phyloP scores from a whole-genome alignment of 2,888 invertebrate genomes.

The Cyclophora punctaria region DNA sequence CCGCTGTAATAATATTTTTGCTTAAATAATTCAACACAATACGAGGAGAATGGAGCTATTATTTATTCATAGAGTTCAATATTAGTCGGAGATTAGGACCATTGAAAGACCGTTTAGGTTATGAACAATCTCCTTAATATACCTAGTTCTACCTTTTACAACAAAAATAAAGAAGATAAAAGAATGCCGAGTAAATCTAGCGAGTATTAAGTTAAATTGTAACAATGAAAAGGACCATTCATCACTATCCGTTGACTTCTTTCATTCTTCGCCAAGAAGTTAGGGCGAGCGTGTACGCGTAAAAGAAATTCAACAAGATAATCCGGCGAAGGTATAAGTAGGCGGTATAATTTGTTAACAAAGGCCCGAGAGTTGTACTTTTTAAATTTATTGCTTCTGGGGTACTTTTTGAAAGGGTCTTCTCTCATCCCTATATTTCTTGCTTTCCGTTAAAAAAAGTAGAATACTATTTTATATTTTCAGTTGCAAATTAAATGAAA shows the following conservation, averaged over 20 bases:
- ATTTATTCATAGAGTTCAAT: background rate
- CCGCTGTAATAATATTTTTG: constrained; percentile 16
- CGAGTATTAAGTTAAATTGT: background rate
- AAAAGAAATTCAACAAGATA: constrained; percentile 29
- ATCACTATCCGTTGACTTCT: constrained; percentile 53
- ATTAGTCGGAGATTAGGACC: background rate
- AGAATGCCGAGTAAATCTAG: background rate
- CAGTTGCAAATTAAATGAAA: constrained; percentile 1
- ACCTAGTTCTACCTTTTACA: too few species aligned
- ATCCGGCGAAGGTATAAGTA: constrained; percentile 25
- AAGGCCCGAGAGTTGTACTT: constrained; percentile 39
- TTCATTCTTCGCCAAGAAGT: constrained; percentile 36
- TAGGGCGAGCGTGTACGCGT: constrained; percentile 30
- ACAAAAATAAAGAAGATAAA: background rate
- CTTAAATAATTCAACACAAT: constrained; percentile 15
- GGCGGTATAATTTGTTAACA: constrained; percentile 45
- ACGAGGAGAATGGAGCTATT: constrained; percentile 15
- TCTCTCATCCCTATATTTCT: constrained; percentile 12
- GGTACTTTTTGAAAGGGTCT: constrained; percentile 23
- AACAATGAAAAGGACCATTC: constrained; percentile 48
- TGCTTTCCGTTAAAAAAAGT: constrained; percentile 9
- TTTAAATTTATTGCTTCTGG: constrained; percentile 40
- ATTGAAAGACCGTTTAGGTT: background rate
- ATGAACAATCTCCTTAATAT: too few species aligned
- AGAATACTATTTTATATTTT: constrained; percentile 15